Base-by-base conservation (phyloP, 2,797 vertebrate species). In the Nasua narica region DNA sequence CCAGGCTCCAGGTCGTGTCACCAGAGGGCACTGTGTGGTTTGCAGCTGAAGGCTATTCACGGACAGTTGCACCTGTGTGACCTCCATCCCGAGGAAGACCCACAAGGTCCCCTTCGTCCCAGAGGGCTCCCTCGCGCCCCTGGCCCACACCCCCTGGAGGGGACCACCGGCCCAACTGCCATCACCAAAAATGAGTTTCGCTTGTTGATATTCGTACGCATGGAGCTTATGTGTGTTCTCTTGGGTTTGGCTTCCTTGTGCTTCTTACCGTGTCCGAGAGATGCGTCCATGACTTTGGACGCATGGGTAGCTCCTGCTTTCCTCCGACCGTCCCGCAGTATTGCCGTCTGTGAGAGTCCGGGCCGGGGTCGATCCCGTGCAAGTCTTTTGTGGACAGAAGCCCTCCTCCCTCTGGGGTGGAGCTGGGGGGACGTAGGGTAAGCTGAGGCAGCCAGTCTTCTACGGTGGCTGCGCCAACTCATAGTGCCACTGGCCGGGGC, bases 401-500 rank as follows among this genome's bases (percentile, higher is more conserved):
- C 50, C 14, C 60, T 60, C 29, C 19, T 21, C 46, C 40, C n/a
- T 78, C 18, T 11, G 27, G n/a, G 43, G 43, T 37, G 4, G 18
- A 25, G 32, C 25, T 67, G 35, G 54, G 21, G 23, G 67, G 67
- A 54, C 29, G 5, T 10, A 25, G 54, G 54, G 21, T 16, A 12
- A 46, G 11, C 27, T 19, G 27, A 35, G 2, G 13, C 0, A 1
- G 18, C 37, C 37, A 9, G 32, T 23, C 69, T 83, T 6, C 29
- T 15, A n/a, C 21, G 0, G 7, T 8, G n/a, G 19, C 32, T 35
- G 25, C 25, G 32, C 79, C 58, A 19, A 14, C n/a, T 37, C 23
- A 2, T 0, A 10, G 21, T 19, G 5, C 1, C 2, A 1, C 1
- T 11, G 19, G 10, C 21, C 0, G 5, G 0, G 78, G 23, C 2